These are phyloP conservation scores for Lates japonicus DNA, from an alignment of 2,797 vertebrate species.

Conservation along the genomic window DNA sequence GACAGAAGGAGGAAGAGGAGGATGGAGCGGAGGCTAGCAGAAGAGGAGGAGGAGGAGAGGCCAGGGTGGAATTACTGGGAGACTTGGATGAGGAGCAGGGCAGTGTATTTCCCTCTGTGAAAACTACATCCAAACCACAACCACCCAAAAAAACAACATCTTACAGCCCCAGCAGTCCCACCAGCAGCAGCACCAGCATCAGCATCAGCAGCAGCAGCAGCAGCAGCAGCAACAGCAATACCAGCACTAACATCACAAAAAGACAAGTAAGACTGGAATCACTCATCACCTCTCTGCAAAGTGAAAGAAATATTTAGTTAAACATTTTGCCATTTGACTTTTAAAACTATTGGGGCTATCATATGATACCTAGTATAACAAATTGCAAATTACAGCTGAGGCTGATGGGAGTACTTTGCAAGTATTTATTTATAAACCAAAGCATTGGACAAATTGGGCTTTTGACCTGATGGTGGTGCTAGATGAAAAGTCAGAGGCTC, in stretches of 20 bases:
- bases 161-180: constrained; percentile 3
- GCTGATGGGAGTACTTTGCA: neutral
- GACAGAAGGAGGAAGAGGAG: constrained; percentile 80
- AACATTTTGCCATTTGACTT: neutral
- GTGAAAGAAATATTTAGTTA: neutral
- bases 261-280: constrained; percentile 59
- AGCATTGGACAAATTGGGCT: neutral
- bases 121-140: constrained; percentile 38
- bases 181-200: neutral
- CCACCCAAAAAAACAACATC: constrained; percentile 27
- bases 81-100: constrained; percentile 57
- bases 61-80: constrained; percentile 52
- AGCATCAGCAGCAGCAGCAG: neutral
- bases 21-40: constrained; percentile 17
- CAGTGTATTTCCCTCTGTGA: neutral
- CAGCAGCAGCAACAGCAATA: neutral
- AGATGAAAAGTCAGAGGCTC: neutral
- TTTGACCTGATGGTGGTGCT: neutral
- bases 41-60: constrained; percentile 32
- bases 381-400: neutral
- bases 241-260: constrained; percentile 19
- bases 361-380: neutral
- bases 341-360: neutral
- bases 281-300: neutral
- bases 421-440: neutral